phyloP scores from a whole-genome alignment of 2,888 invertebrate genomes.

The Iphiclides podalirius region DNA sequence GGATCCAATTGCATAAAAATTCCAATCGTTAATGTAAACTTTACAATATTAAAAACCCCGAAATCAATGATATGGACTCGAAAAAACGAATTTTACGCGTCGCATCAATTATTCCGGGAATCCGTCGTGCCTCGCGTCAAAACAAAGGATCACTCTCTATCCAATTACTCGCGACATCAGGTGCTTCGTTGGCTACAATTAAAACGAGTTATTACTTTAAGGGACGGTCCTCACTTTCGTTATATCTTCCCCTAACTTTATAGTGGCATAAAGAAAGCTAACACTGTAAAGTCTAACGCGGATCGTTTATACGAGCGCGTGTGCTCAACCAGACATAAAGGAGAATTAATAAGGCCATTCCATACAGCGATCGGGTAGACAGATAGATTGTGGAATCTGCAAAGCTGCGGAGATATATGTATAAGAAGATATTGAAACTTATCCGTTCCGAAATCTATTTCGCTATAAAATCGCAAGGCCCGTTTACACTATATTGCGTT shows the following conservation, averaged over 20 bases:
- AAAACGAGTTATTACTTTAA: slow-evolving; percentile 56
- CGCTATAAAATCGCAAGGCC: slow-evolving; percentile 44
- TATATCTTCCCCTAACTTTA: slow-evolving; percentile 59
- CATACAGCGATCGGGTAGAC: slow-evolving; percentile 64
- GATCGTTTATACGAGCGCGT: slow-evolving; percentile 57
- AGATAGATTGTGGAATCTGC: slow-evolving; percentile 47
- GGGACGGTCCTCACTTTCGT: slow-evolving; percentile 38
- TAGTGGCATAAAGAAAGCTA: slow-evolving; percentile 72
- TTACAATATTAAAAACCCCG: slow-evolving; percentile 13
- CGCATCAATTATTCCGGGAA: slow-evolving; percentile 12
- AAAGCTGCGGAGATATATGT: slow-evolving; percentile 52
- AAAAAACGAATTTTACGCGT: background rate
- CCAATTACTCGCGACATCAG: slow-evolving; percentile 52
- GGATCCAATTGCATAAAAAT: slow-evolving; percentile 16
- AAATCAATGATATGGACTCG: too few species aligned
- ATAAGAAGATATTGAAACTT: slow-evolving; percentile 66
- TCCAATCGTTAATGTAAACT: slow-evolving; percentile 21
- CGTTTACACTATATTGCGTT: slow-evolving; percentile 38
- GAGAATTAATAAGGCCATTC: slow-evolving; percentile 77
- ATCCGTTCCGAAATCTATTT: slow-evolving; percentile 61
- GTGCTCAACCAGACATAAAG: slow-evolving; percentile 64
- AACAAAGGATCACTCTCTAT: slow-evolving; percentile 32
- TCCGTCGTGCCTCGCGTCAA: slow-evolving; percentile 22
- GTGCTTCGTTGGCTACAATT: slow-evolving; percentile 62
- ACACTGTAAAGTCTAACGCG: slow-evolving; percentile 64